Evolutionary conservation across 2,113 vertebrate species (phyloP).

Genomic region (Macaca nemestrina): DNA sequence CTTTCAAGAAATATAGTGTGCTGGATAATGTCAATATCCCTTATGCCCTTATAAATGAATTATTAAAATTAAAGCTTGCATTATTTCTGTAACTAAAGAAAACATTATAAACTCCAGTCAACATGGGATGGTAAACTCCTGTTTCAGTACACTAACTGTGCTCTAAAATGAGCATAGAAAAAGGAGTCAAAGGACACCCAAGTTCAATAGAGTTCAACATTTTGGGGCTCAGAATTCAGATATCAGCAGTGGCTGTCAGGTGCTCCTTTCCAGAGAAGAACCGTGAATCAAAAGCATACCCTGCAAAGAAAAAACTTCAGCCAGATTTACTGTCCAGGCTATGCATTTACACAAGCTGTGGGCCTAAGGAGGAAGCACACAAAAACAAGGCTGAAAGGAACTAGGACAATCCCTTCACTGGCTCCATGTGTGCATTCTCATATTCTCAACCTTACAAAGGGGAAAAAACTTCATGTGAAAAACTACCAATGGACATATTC

Average conservation of each 20-base stretch:
- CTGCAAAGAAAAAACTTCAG: background rate
- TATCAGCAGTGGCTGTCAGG: too few relatives aligned
- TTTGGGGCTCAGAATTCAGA: background rate
- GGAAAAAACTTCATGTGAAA: background rate
- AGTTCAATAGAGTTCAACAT: background rate
- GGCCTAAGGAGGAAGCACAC: background rate
- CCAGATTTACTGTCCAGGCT: background rate
- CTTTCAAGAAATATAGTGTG: background rate
- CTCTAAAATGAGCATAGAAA: background rate
- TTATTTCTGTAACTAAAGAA: background rate
- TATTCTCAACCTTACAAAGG: fast-evolving
- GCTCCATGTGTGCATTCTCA: background rate
- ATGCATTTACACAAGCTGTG: background rate
- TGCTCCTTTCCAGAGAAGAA: background rate
- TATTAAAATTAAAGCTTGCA: background rate
- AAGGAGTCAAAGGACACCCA: background rate
- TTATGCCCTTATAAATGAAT: background rate
- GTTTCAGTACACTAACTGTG: background rate
- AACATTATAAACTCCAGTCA: background rate
- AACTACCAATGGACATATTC: background rate
- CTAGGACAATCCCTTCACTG: background rate
- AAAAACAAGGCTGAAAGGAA: background rate
- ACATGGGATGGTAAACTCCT: background rate
- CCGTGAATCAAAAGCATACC: background rate
- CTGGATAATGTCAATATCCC: background rate